Conservation (phyloP, 2,797 vertebrate species). For the Nyctalus aviator region DNA sequence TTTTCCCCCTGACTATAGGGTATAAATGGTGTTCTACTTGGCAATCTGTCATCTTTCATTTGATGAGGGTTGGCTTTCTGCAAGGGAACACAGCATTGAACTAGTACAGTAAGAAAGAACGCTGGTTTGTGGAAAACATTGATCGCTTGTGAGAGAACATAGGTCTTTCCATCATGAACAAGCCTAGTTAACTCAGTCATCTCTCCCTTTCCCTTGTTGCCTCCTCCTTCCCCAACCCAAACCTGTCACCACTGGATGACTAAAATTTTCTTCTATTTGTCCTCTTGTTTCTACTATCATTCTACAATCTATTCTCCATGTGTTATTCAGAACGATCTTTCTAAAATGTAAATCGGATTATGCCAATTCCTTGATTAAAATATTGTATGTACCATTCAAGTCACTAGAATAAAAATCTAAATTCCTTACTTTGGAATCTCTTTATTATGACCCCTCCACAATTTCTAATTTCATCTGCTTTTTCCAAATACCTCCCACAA, state of each 20-base stretch:
- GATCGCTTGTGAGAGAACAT: background rate
- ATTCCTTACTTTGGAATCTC: background rate
- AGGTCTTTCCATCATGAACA: background rate
- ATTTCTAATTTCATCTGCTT: background rate
- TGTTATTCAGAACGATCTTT: background rate
- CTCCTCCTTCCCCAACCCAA: background rate
- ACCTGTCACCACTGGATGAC: background rate
- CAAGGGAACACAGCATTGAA: background rate
- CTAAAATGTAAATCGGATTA: constrained; percentile 8
- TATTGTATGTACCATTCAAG: background rate
- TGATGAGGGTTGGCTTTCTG: background rate
- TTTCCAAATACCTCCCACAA: background rate
- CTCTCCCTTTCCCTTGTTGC: background rate
- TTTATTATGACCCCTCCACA: background rate
- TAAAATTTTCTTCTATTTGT: background rate
- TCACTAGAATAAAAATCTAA: constrained; percentile 30
- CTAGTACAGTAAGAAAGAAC: background rate
- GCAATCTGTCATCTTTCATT: background rate
- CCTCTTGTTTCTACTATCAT: background rate
- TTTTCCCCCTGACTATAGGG: background rate
- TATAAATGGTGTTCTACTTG: background rate
- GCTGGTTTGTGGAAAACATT: background rate
- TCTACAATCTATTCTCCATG: background rate
- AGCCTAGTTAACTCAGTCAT: background rate
- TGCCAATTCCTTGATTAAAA: background rate